Percentiles rank a stretch among this genome's conserved stretches.
Conservation (phyloP, 2,797 vertebrate genomes). For the Percopsis omiscomaycus region DNA sequence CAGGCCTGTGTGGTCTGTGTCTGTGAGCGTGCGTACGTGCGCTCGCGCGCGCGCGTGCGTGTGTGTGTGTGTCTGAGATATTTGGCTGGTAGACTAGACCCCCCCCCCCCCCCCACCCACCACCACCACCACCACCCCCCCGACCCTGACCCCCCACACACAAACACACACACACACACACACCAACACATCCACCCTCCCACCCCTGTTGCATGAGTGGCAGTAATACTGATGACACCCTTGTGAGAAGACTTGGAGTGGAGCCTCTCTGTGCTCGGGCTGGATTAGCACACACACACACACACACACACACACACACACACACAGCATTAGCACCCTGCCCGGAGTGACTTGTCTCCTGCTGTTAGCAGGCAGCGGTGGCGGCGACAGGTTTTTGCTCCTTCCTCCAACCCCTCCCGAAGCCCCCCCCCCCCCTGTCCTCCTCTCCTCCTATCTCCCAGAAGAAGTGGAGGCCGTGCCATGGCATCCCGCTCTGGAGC, state of each 20-base stretch:
- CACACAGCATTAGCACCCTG: constrained; percentile 32
- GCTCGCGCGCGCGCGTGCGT: constrained; percentile 8
- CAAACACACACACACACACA: background rate
- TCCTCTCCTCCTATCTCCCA: constrained; percentile 61
- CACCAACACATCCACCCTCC: constrained; percentile 13
- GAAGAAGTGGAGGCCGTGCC: constrained; percentile 68
- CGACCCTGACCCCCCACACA: constrained; percentile 22
- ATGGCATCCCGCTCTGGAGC: constrained; percentile 69
- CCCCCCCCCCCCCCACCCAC: constrained; percentile 18
- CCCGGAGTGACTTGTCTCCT: constrained; percentile 50
- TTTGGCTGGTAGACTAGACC: constrained; percentile 50
- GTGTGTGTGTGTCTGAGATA: constrained; percentile 33
- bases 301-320: constrained; percentile 14
- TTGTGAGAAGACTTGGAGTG: constrained; percentile 55
- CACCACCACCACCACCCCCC: constrained; percentile 1
- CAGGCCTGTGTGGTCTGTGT: background rate
- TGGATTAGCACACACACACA: constrained; percentile 48
- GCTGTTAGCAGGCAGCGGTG: constrained; percentile 60
- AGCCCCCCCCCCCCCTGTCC: constrained; percentile 40
- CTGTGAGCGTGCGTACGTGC: constrained; percentile 11
- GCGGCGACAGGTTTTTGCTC: constrained; percentile 65
- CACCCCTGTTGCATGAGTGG: constrained; percentile 49
- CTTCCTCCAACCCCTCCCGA: constrained; percentile 38
- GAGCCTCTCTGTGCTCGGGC: constrained; percentile 52
- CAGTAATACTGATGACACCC: constrained; percentile 57